phyloP scores from a whole-genome alignment of 2,113 vertebrate species.

The Anoplopoma fimbria region DNA sequence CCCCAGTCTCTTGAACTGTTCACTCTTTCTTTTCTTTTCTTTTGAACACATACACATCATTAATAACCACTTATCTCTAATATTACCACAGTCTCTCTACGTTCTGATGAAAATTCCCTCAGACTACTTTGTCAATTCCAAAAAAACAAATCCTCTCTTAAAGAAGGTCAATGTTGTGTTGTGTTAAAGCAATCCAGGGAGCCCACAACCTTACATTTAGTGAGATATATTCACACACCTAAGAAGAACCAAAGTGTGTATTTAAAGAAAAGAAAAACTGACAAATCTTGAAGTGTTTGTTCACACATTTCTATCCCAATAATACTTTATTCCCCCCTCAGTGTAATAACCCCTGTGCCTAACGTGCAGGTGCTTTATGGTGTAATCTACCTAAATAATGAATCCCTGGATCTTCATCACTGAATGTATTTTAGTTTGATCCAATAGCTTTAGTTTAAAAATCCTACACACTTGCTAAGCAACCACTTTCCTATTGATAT shows the following conservation, averaged over 20 bases:
- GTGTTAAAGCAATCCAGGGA: not conserved
- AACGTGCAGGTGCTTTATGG: not conserved
- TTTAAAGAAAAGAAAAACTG: not conserved
- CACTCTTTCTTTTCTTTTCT: no score
- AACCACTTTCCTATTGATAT: not conserved
- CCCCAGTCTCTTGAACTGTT: not conserved
- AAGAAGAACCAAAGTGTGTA: not conserved
- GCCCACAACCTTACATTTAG: not conserved
- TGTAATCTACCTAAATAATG: not conserved
- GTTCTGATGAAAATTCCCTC: not conserved
- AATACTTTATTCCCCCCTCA: not conserved
- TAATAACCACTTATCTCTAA: no score
- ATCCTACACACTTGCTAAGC: not conserved
- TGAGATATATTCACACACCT: not conserved
- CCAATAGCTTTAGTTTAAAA: not conserved
- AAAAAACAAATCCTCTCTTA: not conserved
- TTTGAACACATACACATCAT: no score
- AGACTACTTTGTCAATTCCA: not conserved
- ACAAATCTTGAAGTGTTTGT: no score
- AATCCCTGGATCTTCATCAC: not conserved
- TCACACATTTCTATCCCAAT: not conserved
- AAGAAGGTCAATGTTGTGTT: not conserved
- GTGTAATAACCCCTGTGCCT: not conserved
- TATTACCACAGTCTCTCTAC: not conserved
- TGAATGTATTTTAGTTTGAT: not conserved